Conservation (phyloP, 2,888 invertebrate species). For the Heliconius ethilla region DNA sequence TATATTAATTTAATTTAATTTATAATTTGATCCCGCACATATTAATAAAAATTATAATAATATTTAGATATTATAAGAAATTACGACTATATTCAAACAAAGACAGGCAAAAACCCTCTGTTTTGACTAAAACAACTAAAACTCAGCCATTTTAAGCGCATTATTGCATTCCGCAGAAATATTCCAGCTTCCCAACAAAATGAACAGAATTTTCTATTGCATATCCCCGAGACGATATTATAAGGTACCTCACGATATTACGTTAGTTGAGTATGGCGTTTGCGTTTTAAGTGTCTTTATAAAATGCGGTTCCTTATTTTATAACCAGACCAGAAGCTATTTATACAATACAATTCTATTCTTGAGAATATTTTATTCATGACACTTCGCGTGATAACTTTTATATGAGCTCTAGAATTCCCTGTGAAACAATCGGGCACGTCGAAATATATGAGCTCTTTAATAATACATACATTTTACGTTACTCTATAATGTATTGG, state of each 20-base stretch:
- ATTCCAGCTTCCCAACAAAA: constrained; percentile 27
- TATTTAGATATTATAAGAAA: neutral
- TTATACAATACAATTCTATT: constrained; percentile 12
- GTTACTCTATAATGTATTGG: neutral
- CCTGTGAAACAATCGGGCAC: neutral
- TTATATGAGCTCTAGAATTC: neutral
- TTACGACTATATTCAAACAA: neutral
- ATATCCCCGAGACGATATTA: constrained; percentile 26
- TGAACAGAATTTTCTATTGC: constrained; percentile 28
- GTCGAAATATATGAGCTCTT: neutral
- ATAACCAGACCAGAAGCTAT: neutral
- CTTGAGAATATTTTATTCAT: constrained; percentile 15
- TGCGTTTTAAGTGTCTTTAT: constrained; percentile 22
- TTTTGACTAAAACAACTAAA: constrained; percentile 17
- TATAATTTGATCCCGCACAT: too few species aligned
- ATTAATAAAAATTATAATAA: too few species aligned
- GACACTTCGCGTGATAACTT: neutral
- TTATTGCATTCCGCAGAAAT: constrained; percentile 38
- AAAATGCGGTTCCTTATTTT: constrained; percentile 11
- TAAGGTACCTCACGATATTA: constrained; percentile 19
- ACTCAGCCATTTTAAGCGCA: constrained; percentile 28
- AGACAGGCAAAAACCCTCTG: neutral
- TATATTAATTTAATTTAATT: too few species aligned
- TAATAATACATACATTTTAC: neutral
- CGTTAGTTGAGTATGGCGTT: constrained; percentile 14